Evolutionary conservation across 2,888 invertebrate genomes (phyloP).

Genomic region (Sipha maydis): DNA sequence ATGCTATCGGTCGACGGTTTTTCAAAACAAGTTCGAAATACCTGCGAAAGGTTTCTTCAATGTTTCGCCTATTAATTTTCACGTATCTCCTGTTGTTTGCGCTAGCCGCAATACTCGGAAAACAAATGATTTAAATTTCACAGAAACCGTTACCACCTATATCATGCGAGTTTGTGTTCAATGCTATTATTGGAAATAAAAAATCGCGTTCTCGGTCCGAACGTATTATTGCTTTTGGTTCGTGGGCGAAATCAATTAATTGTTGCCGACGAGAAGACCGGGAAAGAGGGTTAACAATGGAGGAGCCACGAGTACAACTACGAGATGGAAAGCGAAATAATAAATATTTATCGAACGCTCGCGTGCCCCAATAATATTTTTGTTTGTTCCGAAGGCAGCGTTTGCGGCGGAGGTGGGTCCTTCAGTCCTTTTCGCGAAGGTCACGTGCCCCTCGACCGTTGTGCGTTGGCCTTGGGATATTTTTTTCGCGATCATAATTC

Average conservation of each 20-base stretch:
- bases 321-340: background rate
- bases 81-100: background rate
- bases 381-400: conserved; percentile 17
- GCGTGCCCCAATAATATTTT: conserved; percentile 24
- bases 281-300: background rate
- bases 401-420: background rate
- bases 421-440: background rate
- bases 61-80: background rate
- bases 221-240: background rate
- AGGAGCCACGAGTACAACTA: background rate
- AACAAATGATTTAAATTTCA: no score
- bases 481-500: background rate
- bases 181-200: background rate
- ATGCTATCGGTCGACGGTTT: no score
- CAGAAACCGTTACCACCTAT: background rate
- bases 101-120: background rate
- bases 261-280: background rate
- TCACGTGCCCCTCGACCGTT: conserved; percentile 5
- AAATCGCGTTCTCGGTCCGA: background rate
- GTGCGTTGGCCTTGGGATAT: background rate
- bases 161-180: background rate
- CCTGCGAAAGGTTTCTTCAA: no score
- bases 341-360: background rate
- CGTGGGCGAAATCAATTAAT: conserved; percentile 38
- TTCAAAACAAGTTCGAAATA: no score